Percentiles rank a stretch among this genome's conserved stretches.
Evolutionary conservation across 2,113 vertebrate genomes (phyloP).

Genomic region (Hemibagrus wyckioides): DNA sequence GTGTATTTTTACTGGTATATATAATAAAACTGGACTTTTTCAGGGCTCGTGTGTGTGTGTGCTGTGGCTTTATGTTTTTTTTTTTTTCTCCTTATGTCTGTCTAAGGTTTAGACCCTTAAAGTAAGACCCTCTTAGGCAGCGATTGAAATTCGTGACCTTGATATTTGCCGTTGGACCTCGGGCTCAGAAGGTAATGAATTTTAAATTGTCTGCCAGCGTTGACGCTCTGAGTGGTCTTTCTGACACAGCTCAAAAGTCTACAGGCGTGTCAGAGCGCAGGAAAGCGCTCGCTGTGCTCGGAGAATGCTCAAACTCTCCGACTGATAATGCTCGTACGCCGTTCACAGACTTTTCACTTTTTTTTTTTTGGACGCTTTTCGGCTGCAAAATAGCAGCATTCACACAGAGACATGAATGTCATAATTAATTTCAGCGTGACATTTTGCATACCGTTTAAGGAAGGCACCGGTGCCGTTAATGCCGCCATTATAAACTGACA

Average conservation of each 20-base stretch:
- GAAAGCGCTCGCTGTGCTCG: slow-evolving; percentile 17
- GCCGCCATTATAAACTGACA: slow-evolving; percentile 42
- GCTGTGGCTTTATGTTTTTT: not conserved
- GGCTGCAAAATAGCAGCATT: slow-evolving; percentile 47
- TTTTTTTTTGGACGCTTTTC: not conserved
- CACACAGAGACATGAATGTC: slow-evolving; percentile 46
- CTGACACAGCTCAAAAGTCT: slow-evolving; percentile 49
- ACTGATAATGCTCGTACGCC: slow-evolving; percentile 15
- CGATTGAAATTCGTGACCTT: slow-evolving; percentile 54
- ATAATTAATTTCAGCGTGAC: slow-evolving; percentile 56
- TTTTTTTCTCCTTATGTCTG: not conserved
- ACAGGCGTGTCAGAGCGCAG: slow-evolving; percentile 45
- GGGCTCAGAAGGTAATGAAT: slow-evolving; percentile 53
- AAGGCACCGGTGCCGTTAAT: slow-evolving; percentile 25
- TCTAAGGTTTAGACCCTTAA: slow-evolving; percentile 42
- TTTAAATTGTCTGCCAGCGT: slow-evolving; percentile 51
- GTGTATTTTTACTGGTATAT: not conserved
- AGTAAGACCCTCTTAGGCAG: slow-evolving; percentile 44
- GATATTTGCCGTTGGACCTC: slow-evolving; percentile 46
- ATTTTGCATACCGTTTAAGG: slow-evolving; percentile 51
- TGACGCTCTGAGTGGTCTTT: slow-evolving; percentile 39
- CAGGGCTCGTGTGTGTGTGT: not conserved
- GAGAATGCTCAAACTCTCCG: slow-evolving; percentile 31
- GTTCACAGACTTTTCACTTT: slow-evolving; percentile 27
- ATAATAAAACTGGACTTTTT: not conserved